Base-by-base conservation (phyloP, 2,888 invertebrate species). In the Odontomyia ornata region DNA sequence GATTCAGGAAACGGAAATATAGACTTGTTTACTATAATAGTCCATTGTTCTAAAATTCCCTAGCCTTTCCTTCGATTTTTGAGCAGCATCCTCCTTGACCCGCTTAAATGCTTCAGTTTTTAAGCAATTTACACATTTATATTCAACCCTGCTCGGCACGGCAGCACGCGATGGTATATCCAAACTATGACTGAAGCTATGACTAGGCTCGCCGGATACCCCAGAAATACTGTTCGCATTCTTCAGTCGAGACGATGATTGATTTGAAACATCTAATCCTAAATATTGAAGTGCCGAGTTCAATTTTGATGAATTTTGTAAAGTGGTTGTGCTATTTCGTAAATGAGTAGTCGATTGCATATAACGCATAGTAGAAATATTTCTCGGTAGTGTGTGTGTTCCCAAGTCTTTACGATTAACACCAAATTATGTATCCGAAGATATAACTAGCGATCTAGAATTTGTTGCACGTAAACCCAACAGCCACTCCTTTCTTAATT, bases 51-150 rank as follows among this genome's bases (percentile, higher is more conserved):
- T 43, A 43, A 43, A 43, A 43, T 43, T 13, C 7, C n/a, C 43
- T 77, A 76, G 21, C 77, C 76, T 65, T 79, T 79, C 77, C 75
- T 79, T 46, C 93, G 87, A 46, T 91, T 91, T n/a, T n/a, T n/a
- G n/a, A n/a, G n/a, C n/a, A n/a, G n/a, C n/a, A n/a, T n/a, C n/a
- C n/a, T n/a, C n/a, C n/a, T 93, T 90, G 47, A 95, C 95, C 78
- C 93, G 92, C 86, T 95, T 95, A 83, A 98, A 95, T 5, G 97
- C 97, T 84, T 95, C 93, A 0, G 97, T 98, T 88, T 96, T 97
- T 73, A 95, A 88, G 88, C 97, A 97, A 88, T 98, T 97, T 0
- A 98, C 96, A 0, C 94, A 95, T 85, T 96, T 95, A 86, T 57
- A 56, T 1, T 56, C n/a, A n/a, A 72, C 18, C 1, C n/a, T n/a